A percentile compares a stretch with the other conserved stretches of the same genome.
Conservation (phyloP, 2,888 invertebrate species). For the Calephelis perditalis region DNA sequence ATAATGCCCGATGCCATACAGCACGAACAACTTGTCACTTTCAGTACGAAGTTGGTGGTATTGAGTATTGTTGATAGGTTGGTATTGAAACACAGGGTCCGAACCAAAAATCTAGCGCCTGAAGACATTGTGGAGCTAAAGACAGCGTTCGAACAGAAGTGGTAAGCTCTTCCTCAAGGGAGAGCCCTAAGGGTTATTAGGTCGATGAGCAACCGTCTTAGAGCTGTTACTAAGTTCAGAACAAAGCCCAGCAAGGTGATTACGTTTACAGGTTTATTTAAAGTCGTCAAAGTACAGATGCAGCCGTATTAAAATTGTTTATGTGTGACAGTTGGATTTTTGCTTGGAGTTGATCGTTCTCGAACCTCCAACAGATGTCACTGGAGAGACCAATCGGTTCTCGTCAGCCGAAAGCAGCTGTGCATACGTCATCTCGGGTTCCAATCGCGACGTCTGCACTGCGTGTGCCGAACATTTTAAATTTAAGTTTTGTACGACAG, state of each 20-base stretch:
- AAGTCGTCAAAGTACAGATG: too few species aligned
- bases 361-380: slow-evolving; percentile 37
- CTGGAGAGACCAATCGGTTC: slow-evolving; percentile 30
- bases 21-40: not conserved
- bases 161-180: not conserved
- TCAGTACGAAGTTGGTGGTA: not conserved
- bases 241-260: too few species aligned
- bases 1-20: not conserved
- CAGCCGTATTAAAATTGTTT: too few species aligned
- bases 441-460: not conserved
- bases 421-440: slow-evolving; percentile 16
- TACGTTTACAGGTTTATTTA: too few species aligned
- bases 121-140: not conserved
- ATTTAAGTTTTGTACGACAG: too few species aligned
- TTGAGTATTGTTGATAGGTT: not conserved
- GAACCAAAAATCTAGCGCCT: not conserved
- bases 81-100: not conserved
- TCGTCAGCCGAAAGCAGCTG: slow-evolving; percentile 27
- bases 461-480: too few species aligned
- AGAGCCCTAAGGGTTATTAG: too few species aligned
- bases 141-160: not conserved
- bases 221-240: too few species aligned
- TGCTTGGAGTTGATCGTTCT: slow-evolving; percentile 23
- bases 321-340: too few species aligned
- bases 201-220: too few species aligned